Evolutionary conservation across 2,797 vertebrate species (phyloP), one percentile per base, ranked within the genome.

Genomic region (Eidolon dupreanum): DNA sequence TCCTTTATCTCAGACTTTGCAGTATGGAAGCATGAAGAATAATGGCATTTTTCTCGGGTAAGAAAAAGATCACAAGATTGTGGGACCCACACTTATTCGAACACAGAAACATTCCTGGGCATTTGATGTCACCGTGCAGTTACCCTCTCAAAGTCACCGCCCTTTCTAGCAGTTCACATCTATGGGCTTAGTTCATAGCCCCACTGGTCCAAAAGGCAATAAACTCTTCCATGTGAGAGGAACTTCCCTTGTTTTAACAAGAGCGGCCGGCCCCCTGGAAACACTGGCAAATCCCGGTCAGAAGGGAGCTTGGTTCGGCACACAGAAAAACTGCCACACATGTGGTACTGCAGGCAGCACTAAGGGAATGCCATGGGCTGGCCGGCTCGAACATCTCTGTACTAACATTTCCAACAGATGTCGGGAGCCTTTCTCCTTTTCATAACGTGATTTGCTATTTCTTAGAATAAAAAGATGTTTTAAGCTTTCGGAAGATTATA

Each of bases 181-280:
- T 95, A 84, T 51, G 68, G n/a, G 38, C n/a, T 96, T 90, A 83
- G n/a, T 82, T 75, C 49, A 63, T 89, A 85, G 83, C 31, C 9
- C 10, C 3, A 26, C 43, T 51, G 74, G 5, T 49, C 24, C 59
- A 82, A 85, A 94, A 85, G 46, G 90, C 83, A 71, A 88, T n/a
- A 92, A 41, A 84, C 16, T 16, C 51, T 97, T 96, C 96, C 82
- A 95, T 66, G 51, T 88, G 36, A 84, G 43, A 63, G 11, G 53
- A 96, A 94, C 93, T 71, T 43, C 36, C 49, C 51, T 97, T 97
- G 59, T 94, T 98, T 87, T 96, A 94, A 96, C 87, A 95, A 95
- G 75, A 92, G 88, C 33, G 78, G 63, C 94, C 26, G 94, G 73
- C 70, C 51, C 53, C 59, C 5, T 77, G 68, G 77, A 97, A 95